Base-by-base conservation (phyloP, 1,140 invertebrate species). In the Lepidurus packardi region DNA sequence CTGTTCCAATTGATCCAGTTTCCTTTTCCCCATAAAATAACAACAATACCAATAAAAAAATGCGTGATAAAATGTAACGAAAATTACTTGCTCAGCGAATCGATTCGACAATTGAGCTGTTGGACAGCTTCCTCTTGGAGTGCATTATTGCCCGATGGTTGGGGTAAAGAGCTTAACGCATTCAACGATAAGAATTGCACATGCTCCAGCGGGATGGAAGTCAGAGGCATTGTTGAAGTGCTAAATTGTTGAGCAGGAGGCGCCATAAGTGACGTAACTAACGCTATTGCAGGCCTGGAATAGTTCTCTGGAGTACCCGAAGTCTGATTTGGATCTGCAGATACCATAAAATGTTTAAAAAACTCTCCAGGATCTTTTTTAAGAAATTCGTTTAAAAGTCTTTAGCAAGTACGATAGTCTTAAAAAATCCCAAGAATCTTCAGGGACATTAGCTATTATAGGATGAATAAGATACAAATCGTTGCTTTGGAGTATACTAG, bases 1-100 rank as follows among this genome's bases (percentile, higher is more conserved):
- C 11, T 75, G 43, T 42, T 79, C 78, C 42, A 79, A 45, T 45
- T 79, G 73, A 10, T 74, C 45, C 43, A 79, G 73, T 75, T 79
- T 73, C 73, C 78, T 79, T 42, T 65, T 34, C 16, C 7, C 21
- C 5, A 7, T 16, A 16, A 73, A 9, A 16, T 73, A 42, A 24
- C 9, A 10, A 77, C 11, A 73, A 65, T 78, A 10, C 24, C 16
- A 73, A 21, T 9, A 76, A 25, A 24, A n/a, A 13, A 16, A 34
- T 6, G 25, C 6, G 10, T 21, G 0, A n/a, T 21, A 7, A 7
- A n/a, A 8, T 24, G 42, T 41, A 43, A 75, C 7, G 42, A 43
- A 7, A 10, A 47, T 45, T 9, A 77, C 76, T 65, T 77, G 24
- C 34, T 53, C 25, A 77, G 25, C 41, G 45, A 25, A 77, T 77